Base-by-base conservation (phyloP, 1,140 invertebrate genomes). In the Diorhabda sublineata region DNA sequence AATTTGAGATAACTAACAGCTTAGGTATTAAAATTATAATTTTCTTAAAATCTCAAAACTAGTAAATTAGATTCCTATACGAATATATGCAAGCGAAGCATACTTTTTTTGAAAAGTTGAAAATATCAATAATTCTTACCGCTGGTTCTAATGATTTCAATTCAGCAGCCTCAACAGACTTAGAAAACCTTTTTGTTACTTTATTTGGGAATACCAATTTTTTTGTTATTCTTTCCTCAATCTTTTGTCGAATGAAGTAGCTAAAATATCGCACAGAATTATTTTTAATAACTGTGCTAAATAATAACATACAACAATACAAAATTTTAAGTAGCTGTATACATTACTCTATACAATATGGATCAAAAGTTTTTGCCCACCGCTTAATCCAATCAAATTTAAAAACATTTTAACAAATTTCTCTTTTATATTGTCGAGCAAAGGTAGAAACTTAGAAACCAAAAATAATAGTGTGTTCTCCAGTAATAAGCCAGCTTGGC, bases 191-290 rank as follows among this genome's bases (percentile, higher is more conserved):
- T 69, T 97, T 90, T 6, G 92, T 89, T 75, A 96, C 86, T 81
- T 96, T 95, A 81, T 98, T 97, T 3, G 96, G 96, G 67, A 98
- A 83, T 9, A 98, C 96, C 86, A 95, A 89, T 80, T 95, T 89
- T 62, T 87, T 87, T 47, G 90, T 89, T 63, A 98, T 87, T 84
- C 96, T 93, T 79, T 97, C 94, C 45, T 90, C 87, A 70, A 98
- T 92, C 73, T 93, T 92, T 71, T 90, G 89, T 26, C 93, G 85
- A 61, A 97, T 83, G 58, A 96, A 85, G 77, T 96, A 93, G 82
- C 93, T 94, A 75, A 63, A 84, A 81, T 76, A 42, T 45, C 9
- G 42, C 43, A 42, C 2, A 52, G 42, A 58, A 47, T 58, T 61
- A 42, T 61, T 43, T 42, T 26, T 26, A 26, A 26, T 26, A 26